Conservation (phyloP, 2,888 invertebrate genomes). For the Epistrophe grossulariae region DNA sequence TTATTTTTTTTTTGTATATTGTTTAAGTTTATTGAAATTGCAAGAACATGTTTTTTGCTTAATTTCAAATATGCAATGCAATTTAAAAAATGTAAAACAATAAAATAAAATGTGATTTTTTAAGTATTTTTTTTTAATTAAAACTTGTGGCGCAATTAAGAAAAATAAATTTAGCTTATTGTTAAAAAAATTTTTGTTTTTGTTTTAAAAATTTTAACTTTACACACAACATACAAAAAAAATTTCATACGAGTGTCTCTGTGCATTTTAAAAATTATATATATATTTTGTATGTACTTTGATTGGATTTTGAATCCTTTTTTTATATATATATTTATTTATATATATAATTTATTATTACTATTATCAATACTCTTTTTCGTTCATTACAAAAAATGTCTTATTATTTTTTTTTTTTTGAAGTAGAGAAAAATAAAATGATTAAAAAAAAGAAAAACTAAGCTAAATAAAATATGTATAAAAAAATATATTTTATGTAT, state of each 20-base stretch:
- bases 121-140: conserved; percentile 32
- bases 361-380: conserved; percentile 72
- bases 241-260: conserved; percentile 53
- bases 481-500: conserved; percentile 38
- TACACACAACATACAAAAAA: conserved; percentile 50
- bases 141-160: conserved; percentile 74
- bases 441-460: conserved; percentile 60
- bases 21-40: conserved; percentile 59
- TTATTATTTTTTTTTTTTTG: conserved; percentile 42
- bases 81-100: conserved; percentile 65
- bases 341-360: conserved; percentile 67
- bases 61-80: conserved; percentile 66
- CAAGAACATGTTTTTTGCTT: conserved; percentile 59
- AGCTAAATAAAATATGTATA: conserved; percentile 49
- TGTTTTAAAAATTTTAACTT: conserved; percentile 37
- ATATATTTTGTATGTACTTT: conserved; percentile 36
- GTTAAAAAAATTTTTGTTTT: conserved; percentile 17
- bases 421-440: conserved; percentile 39
- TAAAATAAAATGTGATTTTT: conserved; percentile 74
- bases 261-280: conserved; percentile 66
- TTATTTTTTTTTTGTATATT: conserved; percentile 47
- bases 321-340: conserved; percentile 10
- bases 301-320: conserved; percentile 57
- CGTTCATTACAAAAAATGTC: conserved; percentile 54
- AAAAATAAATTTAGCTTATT: conserved; percentile 73